Base-by-base conservation (phyloP, 2,888 invertebrate genomes). In the Pseudanteris insignis region DNA sequence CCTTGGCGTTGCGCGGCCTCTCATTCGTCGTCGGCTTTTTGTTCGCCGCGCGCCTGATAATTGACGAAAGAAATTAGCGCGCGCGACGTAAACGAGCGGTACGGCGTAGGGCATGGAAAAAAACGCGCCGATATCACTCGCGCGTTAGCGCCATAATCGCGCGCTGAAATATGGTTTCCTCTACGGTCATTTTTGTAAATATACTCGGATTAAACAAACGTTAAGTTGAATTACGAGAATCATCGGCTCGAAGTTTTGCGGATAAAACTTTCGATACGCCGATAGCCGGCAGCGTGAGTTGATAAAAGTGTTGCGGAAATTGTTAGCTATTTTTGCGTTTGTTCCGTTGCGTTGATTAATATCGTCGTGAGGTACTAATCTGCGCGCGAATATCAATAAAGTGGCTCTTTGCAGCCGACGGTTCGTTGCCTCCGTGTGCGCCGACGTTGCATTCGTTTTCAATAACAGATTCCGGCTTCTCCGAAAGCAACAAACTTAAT, bases 301-400 rank as follows among this genome's bases (percentile, higher is more conserved):
- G 58, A 50, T 58, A 43, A 59, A 59, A 59, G 44, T 51, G 40
- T 46, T 46, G 51, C 44, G 51, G 46, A 50, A 58, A 58, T 58
- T 34, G 51, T 51, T 29, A 33, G 13, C 12, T 9, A 40, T 40
- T 51, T 51, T 51, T 44, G 29, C 14, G 25, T 40, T 46, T 24
- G 40, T 36, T 26, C 12, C 9, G 21, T 5, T 26, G 10, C 26
- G 34, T 11, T 50, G 50, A 50, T 58, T 50, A 58, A 58, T 58
- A 18, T 33, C 38, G 14, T 40, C 50, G 13, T 14, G 43, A 38
- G 37, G 25, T 26, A 47, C 40, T 55, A 47, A 55, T 55, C 50
- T 38, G 10, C 13, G 28, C 38, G 21, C 13, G 50, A 50, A 44
- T 58, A 50, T 50, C 44, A 44, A 44, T 58, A 48, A 37, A 50